Percentiles rank a stretch among this genome's conserved stretches.
Conservation (phyloP, 2,888 invertebrate species). For the Diplolepis rosae region DNA sequence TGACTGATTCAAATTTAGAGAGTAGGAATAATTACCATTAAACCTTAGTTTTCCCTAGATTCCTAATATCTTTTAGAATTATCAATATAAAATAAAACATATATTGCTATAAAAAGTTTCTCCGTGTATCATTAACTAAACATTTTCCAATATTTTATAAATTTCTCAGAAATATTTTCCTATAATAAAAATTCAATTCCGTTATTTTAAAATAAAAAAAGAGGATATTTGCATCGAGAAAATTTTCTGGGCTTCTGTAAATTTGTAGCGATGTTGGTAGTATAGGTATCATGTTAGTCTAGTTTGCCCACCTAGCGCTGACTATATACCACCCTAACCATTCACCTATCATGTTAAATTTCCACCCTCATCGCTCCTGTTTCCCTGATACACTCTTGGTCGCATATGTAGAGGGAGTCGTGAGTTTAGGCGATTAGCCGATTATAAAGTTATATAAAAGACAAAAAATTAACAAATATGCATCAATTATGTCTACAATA, state of each 20-base stretch:
- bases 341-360: neutral
- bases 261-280: neutral
- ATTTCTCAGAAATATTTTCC: too few relatives aligned
- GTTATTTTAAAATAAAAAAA: neutral
- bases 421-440: constrained; percentile 41
- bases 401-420: constrained; percentile 58
- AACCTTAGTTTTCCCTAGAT: too few relatives aligned
- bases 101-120: too few relatives aligned
- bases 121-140: too few relatives aligned
- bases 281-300: neutral
- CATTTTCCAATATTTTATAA: too few relatives aligned
- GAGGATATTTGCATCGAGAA: neutral
- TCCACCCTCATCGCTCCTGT: constrained; percentile 40
- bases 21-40: too few relatives aligned
- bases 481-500: neutral
- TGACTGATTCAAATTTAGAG: too few relatives aligned
- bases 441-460: constrained; percentile 39
- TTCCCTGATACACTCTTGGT: constrained; percentile 53
- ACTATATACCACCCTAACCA: constrained; percentile 26
- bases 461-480: neutral
- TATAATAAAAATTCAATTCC: too few relatives aligned
- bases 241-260: neutral
- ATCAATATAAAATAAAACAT: too few relatives aligned
- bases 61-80: too few relatives aligned
- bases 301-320: neutral